These are phyloP conservation scores for Lepus americanus DNA, from an alignment of 2,113 vertebrate species.

Conservation along the genomic window DNA sequence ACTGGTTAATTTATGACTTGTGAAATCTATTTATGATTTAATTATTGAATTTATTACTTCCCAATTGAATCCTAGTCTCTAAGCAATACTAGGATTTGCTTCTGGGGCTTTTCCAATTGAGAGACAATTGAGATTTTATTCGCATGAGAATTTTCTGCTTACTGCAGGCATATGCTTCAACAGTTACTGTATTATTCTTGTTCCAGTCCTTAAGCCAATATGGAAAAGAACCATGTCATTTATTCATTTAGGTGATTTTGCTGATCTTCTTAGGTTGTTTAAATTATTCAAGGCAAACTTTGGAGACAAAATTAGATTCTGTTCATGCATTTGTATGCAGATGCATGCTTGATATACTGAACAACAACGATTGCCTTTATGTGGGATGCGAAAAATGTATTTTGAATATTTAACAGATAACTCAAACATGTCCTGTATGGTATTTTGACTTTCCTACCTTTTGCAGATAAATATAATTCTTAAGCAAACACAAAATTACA, in stretches of 20 bases:
- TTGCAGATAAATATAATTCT: not conserved
- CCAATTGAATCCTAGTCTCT: not conserved
- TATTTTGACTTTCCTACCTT: not conserved
- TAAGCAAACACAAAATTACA: not conserved
- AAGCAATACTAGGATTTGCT: not conserved
- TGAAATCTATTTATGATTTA: not conserved
- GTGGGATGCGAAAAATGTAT: not conserved
- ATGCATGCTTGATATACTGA: not conserved
- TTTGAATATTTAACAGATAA: not conserved
- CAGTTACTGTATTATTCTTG: not conserved
- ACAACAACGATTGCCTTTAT: not conserved
- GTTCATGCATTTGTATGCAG: not conserved
- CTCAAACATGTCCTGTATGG: not conserved
- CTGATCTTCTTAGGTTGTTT: slow-evolving; percentile 16
- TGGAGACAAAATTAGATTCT: not conserved
- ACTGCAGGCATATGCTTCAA: not conserved
- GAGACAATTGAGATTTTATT: not conserved
- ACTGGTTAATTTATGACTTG: not conserved
- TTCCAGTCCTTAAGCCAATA: not conserved
- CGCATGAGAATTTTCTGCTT: slow-evolving; percentile 3
- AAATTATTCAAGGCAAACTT: slow-evolving; percentile 31
- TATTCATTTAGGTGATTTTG: slow-evolving; percentile 23
- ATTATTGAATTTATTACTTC: not conserved
- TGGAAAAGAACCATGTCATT: not conserved
- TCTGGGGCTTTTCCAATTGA: not conserved